phyloP scores from a whole-genome alignment of 2,113 vertebrate species.

The Felis catus region DNA sequence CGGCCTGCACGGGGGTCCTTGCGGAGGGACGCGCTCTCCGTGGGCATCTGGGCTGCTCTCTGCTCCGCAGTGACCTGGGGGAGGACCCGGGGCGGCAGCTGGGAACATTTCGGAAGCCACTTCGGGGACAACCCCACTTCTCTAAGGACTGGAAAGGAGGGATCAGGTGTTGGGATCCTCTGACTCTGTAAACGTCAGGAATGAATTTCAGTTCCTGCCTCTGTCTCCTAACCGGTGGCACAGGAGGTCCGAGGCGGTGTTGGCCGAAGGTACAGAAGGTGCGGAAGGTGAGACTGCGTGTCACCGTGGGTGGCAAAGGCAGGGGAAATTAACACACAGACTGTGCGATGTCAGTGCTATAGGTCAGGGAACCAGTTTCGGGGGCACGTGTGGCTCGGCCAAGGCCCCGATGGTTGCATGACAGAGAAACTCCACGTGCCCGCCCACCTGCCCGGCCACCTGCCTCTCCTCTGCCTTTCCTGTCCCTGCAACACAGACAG shows the following conservation, averaged over 20 bases:
- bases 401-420: neutral
- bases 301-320: neutral
- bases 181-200: neutral
- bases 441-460: rapidly evolving
- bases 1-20: rapidly evolving
- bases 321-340: neutral
- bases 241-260: too few relatives aligned
- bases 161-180: too few relatives aligned
- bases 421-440: neutral
- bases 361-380: too few relatives aligned
- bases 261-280: neutral
- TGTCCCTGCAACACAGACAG: neutral
- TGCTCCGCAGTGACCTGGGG: too few relatives aligned
- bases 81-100: neutral
- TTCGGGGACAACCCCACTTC: rapidly evolving
- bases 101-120: neutral
- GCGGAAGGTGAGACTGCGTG: neutral
- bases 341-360: rapidly evolving
- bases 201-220: neutral
- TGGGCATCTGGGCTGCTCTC: too few relatives aligned
- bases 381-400: neutral
- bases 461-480: neutral
- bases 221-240: too few relatives aligned
- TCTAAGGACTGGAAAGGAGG: neutral
- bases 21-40: rapidly evolving